Base-by-base conservation (phyloP, 1,140 invertebrate species). In the Drosophila lacteicornis region DNA sequence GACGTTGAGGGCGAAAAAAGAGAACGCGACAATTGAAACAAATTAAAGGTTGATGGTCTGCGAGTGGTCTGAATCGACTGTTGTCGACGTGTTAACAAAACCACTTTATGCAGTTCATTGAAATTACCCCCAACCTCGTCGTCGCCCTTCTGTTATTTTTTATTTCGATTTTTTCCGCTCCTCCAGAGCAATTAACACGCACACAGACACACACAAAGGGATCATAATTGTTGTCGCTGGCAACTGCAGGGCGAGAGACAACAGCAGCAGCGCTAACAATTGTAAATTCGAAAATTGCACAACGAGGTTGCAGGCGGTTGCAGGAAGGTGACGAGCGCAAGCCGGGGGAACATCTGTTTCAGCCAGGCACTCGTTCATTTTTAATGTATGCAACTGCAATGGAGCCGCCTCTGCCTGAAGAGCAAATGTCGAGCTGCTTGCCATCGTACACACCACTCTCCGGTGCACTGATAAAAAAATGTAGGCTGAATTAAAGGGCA, bases 231-330 rank as follows among this genome's bases (percentile, higher is more conserved):
- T 73, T 79, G 75, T 71, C 58, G 55, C 46, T 59, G 55, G 65
- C 62, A 69, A 36, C 62, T 57, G 30, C 58, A 74, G 53, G 51
- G 47, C 36, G 19, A 15, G 12, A 57, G 58, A 66, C 63, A 68
- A 53, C 67, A 68, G 55, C 67, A 13, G 12, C 67, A 53, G 13
- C 30, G 62, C 66, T 47, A 60, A 53, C 76, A 70, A 75, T 82
- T 61, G 79, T 67, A 67, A 83, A 83, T 83, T 70, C 68, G 69
- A 46, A 75, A 82, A 75, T 69, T 62, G 47, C 53, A n/a, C 13
- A 13, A 30, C 25, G n/a, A 38, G 53, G 19, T 38, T n/a, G 36
- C 12, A 19, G 33, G 19, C 25, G 56, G n/a, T n/a, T 33, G 62
- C 40, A 25, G 58, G 49, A 79, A 60, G 67, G 62, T 49, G 46